A percentile compares a stretch with the other conserved stretches of the same genome.
phyloP scores from a whole-genome alignment of 2,797 vertebrate species.

The Vipera latastei region DNA sequence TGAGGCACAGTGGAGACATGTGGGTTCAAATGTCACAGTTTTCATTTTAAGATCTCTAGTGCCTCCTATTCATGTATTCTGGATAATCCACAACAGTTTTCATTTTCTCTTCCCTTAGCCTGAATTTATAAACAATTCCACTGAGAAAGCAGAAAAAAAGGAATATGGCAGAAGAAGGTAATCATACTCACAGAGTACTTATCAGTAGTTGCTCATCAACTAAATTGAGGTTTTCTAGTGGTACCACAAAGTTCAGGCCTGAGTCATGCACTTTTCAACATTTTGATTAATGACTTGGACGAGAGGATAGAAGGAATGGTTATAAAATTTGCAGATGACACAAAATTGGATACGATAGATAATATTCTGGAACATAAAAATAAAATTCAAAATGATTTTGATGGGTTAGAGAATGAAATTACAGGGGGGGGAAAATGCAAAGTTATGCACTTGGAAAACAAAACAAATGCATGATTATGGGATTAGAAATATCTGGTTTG shows the following conservation, averaged over 20 bases:
- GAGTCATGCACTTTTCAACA: neutral
- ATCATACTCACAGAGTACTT: neutral
- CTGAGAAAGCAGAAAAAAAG: neutral
- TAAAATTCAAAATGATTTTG: neutral
- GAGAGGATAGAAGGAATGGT: neutral
- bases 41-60: neutral
- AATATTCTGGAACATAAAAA: neutral
- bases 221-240: neutral
- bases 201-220: neutral
- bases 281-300: neutral
- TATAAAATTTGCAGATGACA: neutral
- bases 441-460: neutral
- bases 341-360: neutral
- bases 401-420: neutral
- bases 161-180: neutral
- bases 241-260: neutral
- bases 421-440: neutral
- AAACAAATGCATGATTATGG: neutral
- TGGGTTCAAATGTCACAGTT: neutral
- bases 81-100: neutral
- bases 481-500: neutral
- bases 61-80: neutral
- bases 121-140: neutral
- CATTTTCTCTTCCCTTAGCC: neutral
- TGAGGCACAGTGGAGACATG: neutral